Base-by-base conservation (phyloP, 2,888 invertebrate species). In the Hedychridium roseum region DNA sequence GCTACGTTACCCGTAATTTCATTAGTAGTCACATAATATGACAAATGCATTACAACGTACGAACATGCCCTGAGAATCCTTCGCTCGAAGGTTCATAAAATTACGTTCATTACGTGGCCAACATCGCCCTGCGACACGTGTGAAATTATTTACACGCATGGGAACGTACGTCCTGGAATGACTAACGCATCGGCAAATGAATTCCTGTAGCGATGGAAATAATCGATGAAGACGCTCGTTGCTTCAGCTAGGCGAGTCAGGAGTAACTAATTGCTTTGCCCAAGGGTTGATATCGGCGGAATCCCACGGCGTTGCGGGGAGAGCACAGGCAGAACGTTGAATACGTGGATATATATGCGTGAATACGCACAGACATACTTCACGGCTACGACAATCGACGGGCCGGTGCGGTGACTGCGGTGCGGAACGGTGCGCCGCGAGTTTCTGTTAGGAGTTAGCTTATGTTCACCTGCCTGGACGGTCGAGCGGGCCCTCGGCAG, bases 401-500 rank as follows among this genome's bases (percentile, higher is more conserved):
- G 23, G 40, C 15, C 37, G 12, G 38, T 50, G 43, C 38, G 38
- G 28, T 28, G 30, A 23, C 34, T 16, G 21, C 12, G 31, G 41
- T 36, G 43, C 53, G 43, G 55, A 59, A 63, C 59, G 57, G 63
- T 50, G 46, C 47, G 23, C 45, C 58, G 48, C 49, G 55, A 27
- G 60, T 68, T 59, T 67, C 61, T 64, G 61, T 57, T 59, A 64
- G 56, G 55, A 41, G 69, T 64, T 63, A 64, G 66, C 66, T 63
- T 75, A 73, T 74, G 74, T 74, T 75, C 77, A 77, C 76, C 76
- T 76, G 76, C 74, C 70, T 70, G 63, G 56, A 44, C 54, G 61
- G 57, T 60, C 68, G 67, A 53, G 56, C 43, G 43, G 49, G 41
- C 43, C 37, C 20, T 52, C 48, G 41, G 48, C 54, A 43, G 30